Evolutionary conservation across 1,140 invertebrate species (phyloP).

Genomic region (Cydia pomonella): DNA sequence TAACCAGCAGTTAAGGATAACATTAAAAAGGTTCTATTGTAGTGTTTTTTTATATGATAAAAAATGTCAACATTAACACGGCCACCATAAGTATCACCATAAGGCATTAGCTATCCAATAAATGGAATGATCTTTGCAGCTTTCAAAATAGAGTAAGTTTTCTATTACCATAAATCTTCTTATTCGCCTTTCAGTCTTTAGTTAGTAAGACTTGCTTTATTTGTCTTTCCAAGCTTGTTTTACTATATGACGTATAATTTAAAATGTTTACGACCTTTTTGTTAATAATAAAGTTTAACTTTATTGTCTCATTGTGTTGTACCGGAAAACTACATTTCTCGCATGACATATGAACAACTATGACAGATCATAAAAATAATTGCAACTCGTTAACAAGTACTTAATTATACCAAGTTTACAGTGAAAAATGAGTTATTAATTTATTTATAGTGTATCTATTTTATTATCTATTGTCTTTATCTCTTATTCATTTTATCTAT

Average conservation of each 20-base stretch:
- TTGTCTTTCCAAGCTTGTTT: background rate
- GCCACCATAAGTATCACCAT: no score
- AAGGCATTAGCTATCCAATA: no score
- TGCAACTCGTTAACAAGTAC: constrained; percentile 3
- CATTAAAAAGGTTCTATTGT: no score
- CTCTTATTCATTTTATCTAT: no score
- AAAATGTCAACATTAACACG: no score
- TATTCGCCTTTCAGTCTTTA: background rate
- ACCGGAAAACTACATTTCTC: background rate
- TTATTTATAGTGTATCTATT: background rate
- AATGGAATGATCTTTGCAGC: background rate
- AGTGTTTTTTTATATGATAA: no score
- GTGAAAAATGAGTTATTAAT: background rate
- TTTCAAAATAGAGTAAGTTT: constrained; percentile 7
- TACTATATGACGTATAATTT: background rate
- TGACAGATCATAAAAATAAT: background rate
- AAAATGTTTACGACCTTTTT: constrained; percentile 4
- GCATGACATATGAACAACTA: background rate
- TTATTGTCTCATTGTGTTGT: constrained; percentile 9
- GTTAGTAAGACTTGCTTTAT: background rate
- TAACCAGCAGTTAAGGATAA: no score
- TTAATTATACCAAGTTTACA: background rate
- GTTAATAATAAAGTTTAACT: constrained; percentile 5
- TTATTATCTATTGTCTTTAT: no score
- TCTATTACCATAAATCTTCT: background rate